Evolutionary conservation across 2,113 vertebrate genomes (phyloP).

Genomic region (Salvelinus alpinus): DNA sequence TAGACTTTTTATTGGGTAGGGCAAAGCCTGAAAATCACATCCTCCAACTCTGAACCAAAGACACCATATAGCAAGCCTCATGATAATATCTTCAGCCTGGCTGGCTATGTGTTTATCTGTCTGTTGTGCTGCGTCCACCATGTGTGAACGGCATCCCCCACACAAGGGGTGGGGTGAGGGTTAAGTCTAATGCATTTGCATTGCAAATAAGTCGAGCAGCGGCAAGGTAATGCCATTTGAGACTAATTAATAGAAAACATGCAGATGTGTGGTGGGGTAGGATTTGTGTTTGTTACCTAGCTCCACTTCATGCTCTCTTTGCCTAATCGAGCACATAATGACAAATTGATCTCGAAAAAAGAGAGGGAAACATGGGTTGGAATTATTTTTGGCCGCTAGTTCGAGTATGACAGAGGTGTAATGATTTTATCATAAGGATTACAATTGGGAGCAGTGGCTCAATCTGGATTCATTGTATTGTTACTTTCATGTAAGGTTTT

Average conservation of each 20-base stretch:
- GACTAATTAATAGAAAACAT: conserved; percentile 74
- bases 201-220: conserved; percentile 66
- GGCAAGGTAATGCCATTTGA: conserved; percentile 65
- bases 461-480: too few species aligned
- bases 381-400: not conserved
- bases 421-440: conserved; percentile 7
- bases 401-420: not conserved
- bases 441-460: not conserved
- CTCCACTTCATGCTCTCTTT: conserved; percentile 47
- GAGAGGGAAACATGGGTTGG: not conserved
- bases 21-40: conserved; percentile 12
- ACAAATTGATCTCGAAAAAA: conserved; percentile 40
- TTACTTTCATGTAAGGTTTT: too few species aligned
- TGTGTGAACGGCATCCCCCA: conserved; percentile 37
- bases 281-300: conserved; percentile 51
- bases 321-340: conserved; percentile 66
- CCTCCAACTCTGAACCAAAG: conserved; percentile 32
- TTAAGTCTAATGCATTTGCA: conserved; percentile 58
- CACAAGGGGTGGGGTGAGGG: conserved; percentile 28
- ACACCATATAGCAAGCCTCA: conserved; percentile 28
- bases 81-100: conserved; percentile 39
- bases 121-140: conserved; percentile 55
- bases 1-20: conserved; percentile 41
- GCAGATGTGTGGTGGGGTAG: conserved; percentile 65
- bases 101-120: conserved; percentile 34